Percentiles rank a stretch among this genome's conserved stretches.
These are phyloP conservation scores for Drosophila melanica DNA, from an alignment of 1,140 invertebrate genomes.

Conservation along the genomic window DNA sequence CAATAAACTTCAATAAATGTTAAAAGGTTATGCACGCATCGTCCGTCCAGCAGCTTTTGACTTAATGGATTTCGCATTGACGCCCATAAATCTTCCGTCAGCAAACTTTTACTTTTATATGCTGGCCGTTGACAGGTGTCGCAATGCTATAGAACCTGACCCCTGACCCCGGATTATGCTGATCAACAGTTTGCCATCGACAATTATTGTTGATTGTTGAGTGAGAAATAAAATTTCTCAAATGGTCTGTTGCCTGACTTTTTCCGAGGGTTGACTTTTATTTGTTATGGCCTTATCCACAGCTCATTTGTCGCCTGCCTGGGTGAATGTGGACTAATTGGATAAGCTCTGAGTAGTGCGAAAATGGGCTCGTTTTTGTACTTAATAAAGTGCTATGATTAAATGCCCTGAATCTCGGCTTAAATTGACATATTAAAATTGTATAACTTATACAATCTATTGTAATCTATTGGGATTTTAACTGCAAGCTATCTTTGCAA, in stretches of 20 bases:
- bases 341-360: background rate
- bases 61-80: conserved; percentile 78
- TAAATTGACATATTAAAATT: no score
- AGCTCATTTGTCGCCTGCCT: background rate
- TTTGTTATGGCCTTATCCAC: conserved; percentile 7
- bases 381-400: background rate
- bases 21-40: conserved; percentile 76
- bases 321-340: conserved; percentile 11
- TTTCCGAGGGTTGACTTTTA: conserved; percentile 46
- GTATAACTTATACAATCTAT: no score
- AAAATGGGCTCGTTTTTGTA: no score
- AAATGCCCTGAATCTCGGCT: no score
- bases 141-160: background rate
- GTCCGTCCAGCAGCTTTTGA: conserved; percentile 52
- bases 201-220: conserved; percentile 61
- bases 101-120: conserved; percentile 36
- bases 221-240: conserved; percentile 43
- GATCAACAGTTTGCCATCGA: conserved; percentile 77
- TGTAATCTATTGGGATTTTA: no score
- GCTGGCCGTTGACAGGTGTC: conserved; percentile 62
- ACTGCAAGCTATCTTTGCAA: no score
- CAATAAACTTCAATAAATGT: conserved; percentile 82
- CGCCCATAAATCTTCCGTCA: conserved; percentile 72
- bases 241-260: conserved; percentile 41
- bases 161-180: conserved; percentile 39